Percentiles rank a stretch among this genome's conserved stretches.
These are phyloP conservation scores for Pristionchus japonicus DNA, from an alignment of 2,888 invertebrate species.

Conservation along the genomic window DNA sequence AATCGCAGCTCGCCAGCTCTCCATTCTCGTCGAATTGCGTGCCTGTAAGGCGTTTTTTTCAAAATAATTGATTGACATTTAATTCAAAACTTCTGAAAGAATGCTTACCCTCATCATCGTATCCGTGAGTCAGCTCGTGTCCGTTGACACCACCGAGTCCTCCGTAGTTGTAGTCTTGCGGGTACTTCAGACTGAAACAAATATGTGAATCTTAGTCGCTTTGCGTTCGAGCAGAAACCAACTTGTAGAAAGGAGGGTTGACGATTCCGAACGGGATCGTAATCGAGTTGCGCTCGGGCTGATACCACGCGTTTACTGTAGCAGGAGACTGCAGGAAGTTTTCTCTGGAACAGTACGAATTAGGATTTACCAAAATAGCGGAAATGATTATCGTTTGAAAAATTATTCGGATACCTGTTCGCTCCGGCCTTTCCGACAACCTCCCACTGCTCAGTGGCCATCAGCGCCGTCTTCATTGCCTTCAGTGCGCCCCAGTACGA, in stretches of 20 bases:
- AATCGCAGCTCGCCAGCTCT: slow-evolving; percentile 61
- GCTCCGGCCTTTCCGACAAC: background rate
- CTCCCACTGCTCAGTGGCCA: background rate
- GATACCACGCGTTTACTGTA: slow-evolving; percentile 73
- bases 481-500: slow-evolving; percentile 29
- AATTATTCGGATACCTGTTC: too few species aligned
- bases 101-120: slow-evolving; percentile 65
- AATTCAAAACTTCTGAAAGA: too few species aligned
- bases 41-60: slow-evolving; percentile 51
- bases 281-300: slow-evolving; percentile 71
- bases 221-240: too few species aligned
- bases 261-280: slow-evolving; percentile 72
- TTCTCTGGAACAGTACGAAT: slow-evolving; percentile 51
- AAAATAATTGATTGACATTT: background rate
- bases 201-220: too few species aligned
- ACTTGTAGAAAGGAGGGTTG: slow-evolving; percentile 69
- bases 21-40: slow-evolving; percentile 70
- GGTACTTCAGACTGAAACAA: slow-evolving; percentile 60
- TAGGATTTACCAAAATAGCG: too few species aligned
- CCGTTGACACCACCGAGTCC: slow-evolving; percentile 72
- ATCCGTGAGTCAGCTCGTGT: slow-evolving; percentile 72
- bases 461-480: background rate
- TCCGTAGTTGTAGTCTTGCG: slow-evolving; percentile 71
- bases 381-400: too few species aligned
- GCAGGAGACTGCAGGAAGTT: slow-evolving; percentile 71